Evolutionary conservation across 2,113 vertebrate genomes (phyloP).

Genomic region (Thermophis baileyi): DNA sequence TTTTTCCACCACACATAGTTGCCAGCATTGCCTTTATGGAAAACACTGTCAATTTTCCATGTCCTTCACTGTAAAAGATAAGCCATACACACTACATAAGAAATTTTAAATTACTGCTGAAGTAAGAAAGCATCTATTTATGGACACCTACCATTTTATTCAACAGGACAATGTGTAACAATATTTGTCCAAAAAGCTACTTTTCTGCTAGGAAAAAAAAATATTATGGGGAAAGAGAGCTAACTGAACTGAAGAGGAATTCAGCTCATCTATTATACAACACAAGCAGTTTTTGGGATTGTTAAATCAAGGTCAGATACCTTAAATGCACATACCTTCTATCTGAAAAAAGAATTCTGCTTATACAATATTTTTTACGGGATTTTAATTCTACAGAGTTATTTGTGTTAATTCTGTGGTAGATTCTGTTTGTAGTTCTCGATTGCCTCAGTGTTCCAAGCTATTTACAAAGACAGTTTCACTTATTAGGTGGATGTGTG

Average conservation of each 20-base stretch:
- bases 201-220: background rate
- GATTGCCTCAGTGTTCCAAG: background rate
- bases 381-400: background rate
- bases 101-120: background rate
- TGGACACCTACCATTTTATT: fast-evolving
- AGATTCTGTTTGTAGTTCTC: background rate
- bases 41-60: slow-evolving; percentile 95
- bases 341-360: background rate
- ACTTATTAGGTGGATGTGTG: background rate
- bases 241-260: background rate
- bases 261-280: background rate
- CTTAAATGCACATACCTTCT: background rate
- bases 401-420: background rate
- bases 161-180: background rate
- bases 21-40: slow-evolving; percentile 95
- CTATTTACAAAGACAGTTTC: background rate
- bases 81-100: background rate
- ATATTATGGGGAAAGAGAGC: background rate
- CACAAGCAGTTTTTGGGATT: background rate
- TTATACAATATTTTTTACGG: no score
- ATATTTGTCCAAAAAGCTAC: background rate
- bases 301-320: background rate
- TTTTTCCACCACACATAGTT: slow-evolving; percentile 96
- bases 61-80: slow-evolving; percentile 84
- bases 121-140: background rate